Conservation (phyloP, 92 coral and sea anemone genomes). For the Muricea muricata region DNA sequence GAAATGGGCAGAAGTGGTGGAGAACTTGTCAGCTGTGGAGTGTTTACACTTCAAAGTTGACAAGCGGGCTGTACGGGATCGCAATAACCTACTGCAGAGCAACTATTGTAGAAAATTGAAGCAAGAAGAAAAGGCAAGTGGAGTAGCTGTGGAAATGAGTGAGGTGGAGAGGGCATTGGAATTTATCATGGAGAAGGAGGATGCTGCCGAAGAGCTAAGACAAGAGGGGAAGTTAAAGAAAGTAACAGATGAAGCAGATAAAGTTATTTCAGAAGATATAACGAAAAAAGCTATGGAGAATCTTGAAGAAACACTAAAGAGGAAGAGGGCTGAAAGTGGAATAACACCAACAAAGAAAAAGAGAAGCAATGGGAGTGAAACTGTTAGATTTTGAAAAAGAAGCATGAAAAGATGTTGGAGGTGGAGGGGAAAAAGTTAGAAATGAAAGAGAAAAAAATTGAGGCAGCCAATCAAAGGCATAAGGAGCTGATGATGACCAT, state of each 20-base stretch:
- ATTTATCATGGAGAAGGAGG: conserved; percentile 41
- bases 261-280: conserved; percentile 53
- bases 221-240: conserved; percentile 28
- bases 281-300: conserved; percentile 47
- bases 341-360: conserved; percentile 4
- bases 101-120: conserved; percentile 35
- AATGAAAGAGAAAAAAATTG: conserved; percentile 45
- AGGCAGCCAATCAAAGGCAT: conserved; percentile 37
- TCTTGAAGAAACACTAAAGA: conserved; percentile 47
- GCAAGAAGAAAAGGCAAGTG: conserved; percentile 49
- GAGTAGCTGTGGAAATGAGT: conserved; percentile 47
- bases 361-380: conserved; percentile 44
- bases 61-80: conserved; percentile 48
- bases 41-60: conserved; percentile 41
- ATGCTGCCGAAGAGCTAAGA: conserved; percentile 39
- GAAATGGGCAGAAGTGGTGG: conserved; percentile 50
- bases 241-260: conserved; percentile 19
- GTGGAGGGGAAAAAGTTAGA: conserved; percentile 28
- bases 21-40: conserved; percentile 13
- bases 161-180: conserved; percentile 49
- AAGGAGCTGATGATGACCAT: conserved; percentile 39
- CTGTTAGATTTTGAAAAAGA: conserved; percentile 43
- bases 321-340: conserved; percentile 14
- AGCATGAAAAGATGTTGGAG: conserved; percentile 47
- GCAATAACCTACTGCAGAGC: conserved; percentile 36